phyloP scores from a whole-genome alignment of 30 jellyfish, hydroid and myxozoan genomes.

The Aurelia aurita complex sp. Pacific region DNA sequence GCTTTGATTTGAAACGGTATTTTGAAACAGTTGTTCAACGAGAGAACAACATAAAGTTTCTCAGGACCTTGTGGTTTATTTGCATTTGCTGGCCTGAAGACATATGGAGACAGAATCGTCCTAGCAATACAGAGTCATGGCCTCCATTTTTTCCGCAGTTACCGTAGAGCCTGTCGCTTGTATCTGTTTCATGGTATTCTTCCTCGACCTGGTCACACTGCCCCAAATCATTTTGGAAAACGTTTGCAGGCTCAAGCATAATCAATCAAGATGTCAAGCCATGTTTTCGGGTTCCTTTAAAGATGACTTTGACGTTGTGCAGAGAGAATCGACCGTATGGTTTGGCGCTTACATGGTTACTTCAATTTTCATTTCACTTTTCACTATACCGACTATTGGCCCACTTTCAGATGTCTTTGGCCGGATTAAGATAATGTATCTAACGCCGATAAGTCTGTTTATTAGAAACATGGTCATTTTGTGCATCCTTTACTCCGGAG shows the following conservation, averaged over 20 bases:
- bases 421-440: background rate
- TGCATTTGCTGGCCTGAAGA: no score
- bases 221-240: conserved; percentile 41
- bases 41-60: no score
- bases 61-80: no score
- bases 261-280: conserved; percentile 7
- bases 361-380: background rate
- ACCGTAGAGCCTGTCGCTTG: conserved; percentile 38
- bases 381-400: conserved; percentile 23
- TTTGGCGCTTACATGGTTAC: conserved; percentile 5
- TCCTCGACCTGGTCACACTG: conserved; percentile 24
- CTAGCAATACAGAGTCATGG: no score
- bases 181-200: conserved; percentile 15
- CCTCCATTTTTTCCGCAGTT: background rate
- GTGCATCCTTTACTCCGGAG: background rate
- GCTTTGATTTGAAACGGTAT: no score
- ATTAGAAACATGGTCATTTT: background rate
- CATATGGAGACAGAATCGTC: no score
- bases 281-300: conserved; percentile 26
- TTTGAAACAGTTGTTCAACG: no score
- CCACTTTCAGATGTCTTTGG: conserved; percentile 4
- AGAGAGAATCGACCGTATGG: conserved; percentile 23
- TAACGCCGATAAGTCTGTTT: background rate
- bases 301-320: conserved; percentile 28
- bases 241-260: conserved; percentile 24